Conservation (phyloP, 2,113 vertebrate genomes). For the Mesembrinibis cayennensis region DNA sequence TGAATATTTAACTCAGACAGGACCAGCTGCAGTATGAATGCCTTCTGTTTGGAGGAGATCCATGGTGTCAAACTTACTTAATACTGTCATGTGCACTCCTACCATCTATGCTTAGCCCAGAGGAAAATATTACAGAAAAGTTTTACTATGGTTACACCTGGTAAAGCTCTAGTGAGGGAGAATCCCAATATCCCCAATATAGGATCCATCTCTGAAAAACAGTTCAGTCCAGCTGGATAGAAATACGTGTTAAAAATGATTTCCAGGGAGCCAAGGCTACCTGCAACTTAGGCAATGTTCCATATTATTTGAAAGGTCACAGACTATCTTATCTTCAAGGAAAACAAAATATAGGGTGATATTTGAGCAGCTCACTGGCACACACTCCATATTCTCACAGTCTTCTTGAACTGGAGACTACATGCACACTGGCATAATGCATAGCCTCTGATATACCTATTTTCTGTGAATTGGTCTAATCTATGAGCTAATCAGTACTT, state of each 20-base stretch:
- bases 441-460: neutral
- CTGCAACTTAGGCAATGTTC: neutral
- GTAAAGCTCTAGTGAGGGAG: neutral
- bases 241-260: neutral
- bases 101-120: neutral
- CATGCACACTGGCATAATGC: neutral
- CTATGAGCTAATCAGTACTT: neutral
- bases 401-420: neutral
- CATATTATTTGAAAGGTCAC: neutral
- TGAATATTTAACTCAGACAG: neutral
- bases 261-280: neutral
- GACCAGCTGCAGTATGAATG: neutral
- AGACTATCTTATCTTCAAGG: neutral
- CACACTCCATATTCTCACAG: neutral
- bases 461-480: neutral
- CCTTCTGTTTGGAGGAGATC: neutral
- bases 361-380: neutral
- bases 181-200: neutral
- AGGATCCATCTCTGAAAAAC: neutral
- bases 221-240: neutral
- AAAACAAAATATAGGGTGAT: neutral
- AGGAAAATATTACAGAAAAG: neutral
- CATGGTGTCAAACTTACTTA: neutral
- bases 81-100: neutral
- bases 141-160: neutral